Evolutionary conservation across 2,888 invertebrate species (phyloP).

Genomic region (Anarsia innoxiella): DNA sequence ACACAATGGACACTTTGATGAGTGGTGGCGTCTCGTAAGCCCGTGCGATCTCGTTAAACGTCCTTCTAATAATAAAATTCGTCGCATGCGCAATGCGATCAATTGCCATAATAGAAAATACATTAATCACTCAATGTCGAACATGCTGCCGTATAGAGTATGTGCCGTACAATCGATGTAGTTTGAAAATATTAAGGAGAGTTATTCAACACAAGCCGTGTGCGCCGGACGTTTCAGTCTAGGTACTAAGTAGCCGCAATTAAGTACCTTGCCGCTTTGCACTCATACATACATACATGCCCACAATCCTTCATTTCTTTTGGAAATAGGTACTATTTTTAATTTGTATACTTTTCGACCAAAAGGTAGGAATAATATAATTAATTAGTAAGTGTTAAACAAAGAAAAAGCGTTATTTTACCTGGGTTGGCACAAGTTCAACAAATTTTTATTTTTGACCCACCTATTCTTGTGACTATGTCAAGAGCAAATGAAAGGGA

Average conservation of each 20-base stretch:
- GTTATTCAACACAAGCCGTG: constrained; percentile 48
- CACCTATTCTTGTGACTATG: constrained; percentile 15
- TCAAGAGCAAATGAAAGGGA: neutral
- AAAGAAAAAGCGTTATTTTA: too few relatives aligned
- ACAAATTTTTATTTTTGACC: constrained; percentile 22
- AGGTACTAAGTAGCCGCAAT: too few relatives aligned
- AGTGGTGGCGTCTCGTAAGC: constrained; percentile 28
- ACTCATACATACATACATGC: too few relatives aligned
- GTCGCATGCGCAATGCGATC: constrained; percentile 63
- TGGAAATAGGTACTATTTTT: too few relatives aligned
- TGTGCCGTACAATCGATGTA: constrained; percentile 43
- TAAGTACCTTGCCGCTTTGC: too few relatives aligned
- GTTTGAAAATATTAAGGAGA: constrained; percentile 55
- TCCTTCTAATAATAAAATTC: constrained; percentile 55
- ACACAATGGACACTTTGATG: constrained; percentile 29
- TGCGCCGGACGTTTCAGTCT: constrained; percentile 17
- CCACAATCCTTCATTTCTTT: too few relatives aligned
- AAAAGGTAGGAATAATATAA: too few relatives aligned
- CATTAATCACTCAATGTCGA: constrained; percentile 55
- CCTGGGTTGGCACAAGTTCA: constrained; percentile 42
- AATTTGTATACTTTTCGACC: too few relatives aligned
- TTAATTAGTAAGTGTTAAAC: too few relatives aligned
- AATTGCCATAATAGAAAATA: constrained; percentile 64
- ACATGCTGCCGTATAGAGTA: constrained; percentile 33
- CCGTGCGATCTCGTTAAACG: constrained; percentile 48